These are phyloP conservation scores for Mesorhabditis spiculigera DNA, from an alignment of 2,888 invertebrate genomes.

Conservation along the genomic window DNA sequence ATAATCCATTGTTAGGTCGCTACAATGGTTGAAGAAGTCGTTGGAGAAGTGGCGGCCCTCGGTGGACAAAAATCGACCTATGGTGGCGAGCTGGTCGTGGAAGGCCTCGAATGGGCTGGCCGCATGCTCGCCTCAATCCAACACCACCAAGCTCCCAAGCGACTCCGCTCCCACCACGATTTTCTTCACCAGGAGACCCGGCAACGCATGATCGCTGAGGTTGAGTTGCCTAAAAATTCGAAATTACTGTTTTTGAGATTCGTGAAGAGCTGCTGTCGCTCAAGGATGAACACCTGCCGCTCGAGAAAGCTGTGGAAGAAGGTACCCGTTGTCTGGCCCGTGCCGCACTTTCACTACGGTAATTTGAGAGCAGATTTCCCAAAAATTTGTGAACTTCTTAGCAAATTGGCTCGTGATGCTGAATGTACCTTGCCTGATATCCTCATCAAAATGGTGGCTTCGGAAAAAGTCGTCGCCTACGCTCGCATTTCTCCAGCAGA, in stretches of 20 bases:
- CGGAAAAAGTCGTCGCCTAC: slow-evolving; percentile 40
- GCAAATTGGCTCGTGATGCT: neutral
- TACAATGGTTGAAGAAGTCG: slow-evolving; percentile 17
- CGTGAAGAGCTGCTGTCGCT: neutral
- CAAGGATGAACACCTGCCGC: neutral
- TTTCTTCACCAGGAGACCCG: slow-evolving; percentile 4
- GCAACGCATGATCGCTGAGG: neutral
- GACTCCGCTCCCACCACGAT: neutral
- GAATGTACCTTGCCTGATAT: slow-evolving; percentile 38
- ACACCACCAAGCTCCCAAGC: neutral
- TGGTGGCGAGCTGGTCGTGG: slow-evolving; percentile 10
- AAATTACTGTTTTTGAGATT: neutral
- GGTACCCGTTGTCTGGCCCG: neutral
- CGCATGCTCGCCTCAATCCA: slow-evolving; percentile 19
- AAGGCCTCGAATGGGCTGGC: slow-evolving; percentile 22
- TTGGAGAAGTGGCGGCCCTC: slow-evolving; percentile 22
- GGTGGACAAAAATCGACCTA: neutral
- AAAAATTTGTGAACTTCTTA: neutral
- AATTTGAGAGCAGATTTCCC: neutral
- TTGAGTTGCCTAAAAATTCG: neutral
- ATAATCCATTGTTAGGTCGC: neutral
- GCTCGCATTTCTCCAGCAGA: slow-evolving; percentile 40
- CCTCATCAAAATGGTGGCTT: slow-evolving; percentile 43
- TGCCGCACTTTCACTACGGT: neutral
- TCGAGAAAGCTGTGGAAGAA: neutral